Conservation (phyloP, 2,888 invertebrate genomes). For the Dascillus cervinus region DNA sequence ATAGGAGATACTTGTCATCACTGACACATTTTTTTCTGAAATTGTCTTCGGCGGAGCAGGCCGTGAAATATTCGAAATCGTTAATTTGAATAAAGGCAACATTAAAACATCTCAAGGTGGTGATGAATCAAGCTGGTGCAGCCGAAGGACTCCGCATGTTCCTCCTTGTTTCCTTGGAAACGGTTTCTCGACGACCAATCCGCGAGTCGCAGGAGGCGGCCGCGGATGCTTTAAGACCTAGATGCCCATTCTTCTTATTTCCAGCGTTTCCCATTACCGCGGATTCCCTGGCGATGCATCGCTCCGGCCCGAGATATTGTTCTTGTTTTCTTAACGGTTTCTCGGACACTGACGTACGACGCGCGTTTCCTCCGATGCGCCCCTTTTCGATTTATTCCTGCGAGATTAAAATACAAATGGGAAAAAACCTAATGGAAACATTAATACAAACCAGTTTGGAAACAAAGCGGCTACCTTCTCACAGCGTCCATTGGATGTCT, state of each 20-base stretch:
- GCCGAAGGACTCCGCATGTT: constrained; percentile 36
- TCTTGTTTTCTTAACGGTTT: constrained; percentile 39
- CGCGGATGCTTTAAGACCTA: constrained; percentile 39
- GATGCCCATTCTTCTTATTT: constrained; percentile 36
- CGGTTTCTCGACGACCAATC: constrained; percentile 37
- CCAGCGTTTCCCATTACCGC: constrained; percentile 37
- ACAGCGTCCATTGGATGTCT: constrained; percentile 18
- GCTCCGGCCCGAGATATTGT: constrained; percentile 37
- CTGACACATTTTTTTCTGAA: too few species aligned
- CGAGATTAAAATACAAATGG: constrained; percentile 8
- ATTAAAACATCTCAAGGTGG: constrained; percentile 45
- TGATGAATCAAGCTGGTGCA: constrained; percentile 41
- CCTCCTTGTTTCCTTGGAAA: constrained; percentile 42
- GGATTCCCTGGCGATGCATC: constrained; percentile 41
- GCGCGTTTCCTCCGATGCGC: constrained; percentile 15
- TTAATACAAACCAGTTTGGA: constrained; percentile 22
- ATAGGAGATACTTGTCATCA: too few species aligned
- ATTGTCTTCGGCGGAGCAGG: constrained; percentile 6
- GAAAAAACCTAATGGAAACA: constrained; percentile 18
- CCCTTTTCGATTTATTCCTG: constrained; percentile 11
- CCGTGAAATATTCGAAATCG: constrained; percentile 36
- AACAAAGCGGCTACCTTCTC: constrained; percentile 16
- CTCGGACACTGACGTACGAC: constrained; percentile 38
- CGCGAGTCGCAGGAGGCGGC: constrained; percentile 36
- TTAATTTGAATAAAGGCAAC: constrained; percentile 45